Conservation (phyloP, 2,888 invertebrate species). For the Nycteola revayana region DNA sequence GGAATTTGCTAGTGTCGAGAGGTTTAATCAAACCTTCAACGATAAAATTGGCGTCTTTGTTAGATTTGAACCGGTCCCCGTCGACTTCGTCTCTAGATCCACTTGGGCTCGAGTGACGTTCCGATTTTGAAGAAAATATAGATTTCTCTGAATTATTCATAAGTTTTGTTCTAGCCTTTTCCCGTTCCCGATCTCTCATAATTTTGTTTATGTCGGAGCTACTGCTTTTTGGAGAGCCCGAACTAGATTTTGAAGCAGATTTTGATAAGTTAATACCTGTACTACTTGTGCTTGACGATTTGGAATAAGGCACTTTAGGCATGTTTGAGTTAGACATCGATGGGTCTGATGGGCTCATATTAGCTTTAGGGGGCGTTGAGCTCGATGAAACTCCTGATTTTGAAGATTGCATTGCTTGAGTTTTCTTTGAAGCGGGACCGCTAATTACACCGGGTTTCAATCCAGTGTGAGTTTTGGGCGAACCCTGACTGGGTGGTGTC, state of each 20-base stretch:
- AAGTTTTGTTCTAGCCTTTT: conserved; percentile 82
- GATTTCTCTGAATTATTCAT: conserved; percentile 84
- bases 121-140: conserved; percentile 83
- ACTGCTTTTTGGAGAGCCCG: conserved; percentile 83
- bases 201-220: conserved; percentile 80
- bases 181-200: conserved; percentile 83
- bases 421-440: conserved; percentile 92
- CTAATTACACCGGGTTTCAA: conserved; percentile 92
- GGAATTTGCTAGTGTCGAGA: conserved; percentile 90
- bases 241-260: conserved; percentile 74
- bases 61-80: conserved; percentile 83
- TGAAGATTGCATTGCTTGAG: conserved; percentile 83
- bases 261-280: conserved; percentile 73
- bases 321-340: conserved; percentile 47
- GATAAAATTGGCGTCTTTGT: conserved; percentile 84
- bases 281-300: conserved; percentile 64
- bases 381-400: conserved; percentile 64
- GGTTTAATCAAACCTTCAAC: conserved; percentile 90
- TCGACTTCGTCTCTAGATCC: conserved; percentile 84
- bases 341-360: conserved; percentile 65
- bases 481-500: conserved; percentile 82
- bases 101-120: conserved; percentile 86
- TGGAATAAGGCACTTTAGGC: conserved; percentile 75
- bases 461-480: conserved; percentile 91
- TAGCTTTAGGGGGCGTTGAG: conserved; percentile 72